Evolutionary conservation across 2,888 invertebrate genomes (phyloP), one percentile per base, ranked within the genome.

Genomic region (Tipula unca): DNA sequence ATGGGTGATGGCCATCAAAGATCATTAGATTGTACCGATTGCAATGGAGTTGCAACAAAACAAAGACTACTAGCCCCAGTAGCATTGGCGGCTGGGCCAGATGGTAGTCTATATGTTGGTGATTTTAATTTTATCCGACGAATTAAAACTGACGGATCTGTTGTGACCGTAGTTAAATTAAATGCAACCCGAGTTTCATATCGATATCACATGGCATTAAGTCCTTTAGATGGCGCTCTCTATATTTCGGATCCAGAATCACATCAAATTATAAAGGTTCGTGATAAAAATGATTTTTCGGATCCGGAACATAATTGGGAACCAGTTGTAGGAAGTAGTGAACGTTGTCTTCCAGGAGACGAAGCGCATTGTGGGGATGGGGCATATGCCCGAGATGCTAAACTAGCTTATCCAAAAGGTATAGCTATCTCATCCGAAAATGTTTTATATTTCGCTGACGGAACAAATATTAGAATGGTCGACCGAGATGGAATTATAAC

Each of bases 331-430:
- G 99, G 99, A 0, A 98, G 97, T 0, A 98, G 98, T 0, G 97
- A 97, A 90, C 93, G 98, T 87, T 99, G 99, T 90, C 91, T 97
- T 2, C 97, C 97, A 0, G 97, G 98, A 1, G 97, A 97, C 89
- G 97, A 97, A 89, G 97, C 97, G 0, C 96, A 97, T 88, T 99
- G 99, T 90, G 99, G 99, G 0, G 99, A 99, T 89, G 98, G 98
- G 1, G 98, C 97, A 0, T 91, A 96, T 84, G 99, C 99, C 0
- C 93, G 96, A 86, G 96, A 97, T 89, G 99, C 99, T 0, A 97
- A 97, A 90, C 93, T 99, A 6, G 97, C 97, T 0, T 98, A 98
- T 90, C 98, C 99, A 0, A 99, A 99, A 92, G 98, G 98, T 88
- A 97, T 99, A 14, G 98, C 98, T 0, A 96, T 99, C 0, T 97